Percentiles rank a stretch among this genome's conserved stretches.
Evolutionary conservation across 2,113 vertebrate genomes (phyloP).

Genomic region (Vombatus ursinus): DNA sequence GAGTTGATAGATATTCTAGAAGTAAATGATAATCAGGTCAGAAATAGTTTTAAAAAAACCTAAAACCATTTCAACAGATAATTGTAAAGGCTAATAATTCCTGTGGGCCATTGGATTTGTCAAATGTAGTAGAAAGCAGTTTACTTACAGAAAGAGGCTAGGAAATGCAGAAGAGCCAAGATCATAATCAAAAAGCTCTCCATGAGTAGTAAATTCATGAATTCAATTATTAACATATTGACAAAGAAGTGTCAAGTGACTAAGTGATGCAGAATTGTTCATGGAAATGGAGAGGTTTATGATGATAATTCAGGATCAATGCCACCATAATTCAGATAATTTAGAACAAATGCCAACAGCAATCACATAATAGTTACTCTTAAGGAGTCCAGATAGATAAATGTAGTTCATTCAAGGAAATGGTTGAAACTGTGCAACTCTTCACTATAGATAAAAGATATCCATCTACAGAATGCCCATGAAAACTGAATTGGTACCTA

Average conservation of each 20-base stretch:
- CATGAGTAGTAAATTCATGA: neutral
- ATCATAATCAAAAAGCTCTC: neutral
- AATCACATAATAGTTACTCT: neutral
- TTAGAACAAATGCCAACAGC: neutral
- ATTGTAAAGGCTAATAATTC: neutral
- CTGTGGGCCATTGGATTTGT: neutral
- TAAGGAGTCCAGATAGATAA: neutral
- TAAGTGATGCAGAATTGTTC: neutral
- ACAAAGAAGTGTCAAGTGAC: neutral
- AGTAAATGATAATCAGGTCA: neutral
- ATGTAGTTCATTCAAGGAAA: neutral
- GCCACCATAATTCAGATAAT: neutral
- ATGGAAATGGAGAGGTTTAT: neutral
- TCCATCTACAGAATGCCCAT: neutral
- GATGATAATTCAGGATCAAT: neutral
- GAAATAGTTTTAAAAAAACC: neutral
- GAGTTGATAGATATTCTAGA: neutral
- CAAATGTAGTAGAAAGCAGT: neutral
- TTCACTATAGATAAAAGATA: neutral
- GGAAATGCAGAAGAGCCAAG: neutral
- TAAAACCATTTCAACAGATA: neutral
- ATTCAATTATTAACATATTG: neutral
- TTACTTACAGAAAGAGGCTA: neutral
- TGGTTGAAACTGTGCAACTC: neutral
- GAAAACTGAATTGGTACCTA: neutral